Percentiles rank a stretch among this genome's conserved stretches.
Conservation (phyloP, 2,797 vertebrate genomes). For the Tauraco hartlaubi region DNA sequence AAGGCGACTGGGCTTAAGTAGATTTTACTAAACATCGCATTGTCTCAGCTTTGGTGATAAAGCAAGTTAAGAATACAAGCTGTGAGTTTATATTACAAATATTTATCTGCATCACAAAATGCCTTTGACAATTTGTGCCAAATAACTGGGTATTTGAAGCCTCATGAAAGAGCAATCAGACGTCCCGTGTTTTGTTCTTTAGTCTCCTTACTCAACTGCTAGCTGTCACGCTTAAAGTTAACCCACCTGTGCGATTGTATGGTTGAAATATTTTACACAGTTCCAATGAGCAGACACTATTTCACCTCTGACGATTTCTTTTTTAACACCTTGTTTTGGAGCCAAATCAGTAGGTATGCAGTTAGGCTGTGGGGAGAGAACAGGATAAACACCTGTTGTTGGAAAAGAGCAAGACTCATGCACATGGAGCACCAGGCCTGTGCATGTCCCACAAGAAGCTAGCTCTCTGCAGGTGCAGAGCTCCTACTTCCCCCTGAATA, state of each 20-base stretch:
- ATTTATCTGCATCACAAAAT: background rate
- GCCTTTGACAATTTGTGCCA: background rate
- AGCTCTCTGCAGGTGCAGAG: background rate
- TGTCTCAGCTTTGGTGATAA: background rate
- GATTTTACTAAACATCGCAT: background rate
- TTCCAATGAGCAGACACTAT: background rate
- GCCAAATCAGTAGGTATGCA: background rate
- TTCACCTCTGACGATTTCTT: background rate
- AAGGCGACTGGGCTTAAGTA: background rate
- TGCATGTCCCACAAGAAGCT: background rate
- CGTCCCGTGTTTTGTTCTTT: background rate
- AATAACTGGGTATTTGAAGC: background rate
- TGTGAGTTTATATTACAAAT: background rate
- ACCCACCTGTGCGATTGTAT: background rate
- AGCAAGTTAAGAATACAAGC: background rate
- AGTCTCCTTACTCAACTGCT: background rate
- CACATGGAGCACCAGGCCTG: background rate
- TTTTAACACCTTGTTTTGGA: conserved; percentile 34
- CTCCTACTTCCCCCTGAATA: background rate
- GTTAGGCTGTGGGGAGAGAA: background rate
- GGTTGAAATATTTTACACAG: background rate
- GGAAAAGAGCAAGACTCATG: background rate
- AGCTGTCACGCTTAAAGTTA: background rate
- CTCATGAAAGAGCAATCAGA: background rate
- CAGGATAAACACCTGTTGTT: background rate